Evolutionary conservation across 2,888 invertebrate species (phyloP).

Genomic region (Laothoe populi): DNA sequence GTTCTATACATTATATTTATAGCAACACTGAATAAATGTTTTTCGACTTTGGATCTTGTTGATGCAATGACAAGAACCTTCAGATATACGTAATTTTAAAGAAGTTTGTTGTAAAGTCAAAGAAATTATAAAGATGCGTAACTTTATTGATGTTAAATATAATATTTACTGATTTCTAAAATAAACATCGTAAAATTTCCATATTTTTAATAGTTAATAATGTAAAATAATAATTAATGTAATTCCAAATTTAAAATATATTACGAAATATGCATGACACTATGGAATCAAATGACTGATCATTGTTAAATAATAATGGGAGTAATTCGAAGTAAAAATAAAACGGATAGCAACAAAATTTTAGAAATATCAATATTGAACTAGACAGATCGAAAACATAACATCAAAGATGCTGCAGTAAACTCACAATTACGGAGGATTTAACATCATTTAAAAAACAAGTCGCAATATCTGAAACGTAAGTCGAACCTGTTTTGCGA

Average conservation of each 20-base stretch:
- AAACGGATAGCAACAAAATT: background rate
- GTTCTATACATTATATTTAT: background rate
- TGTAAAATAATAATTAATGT: no score
- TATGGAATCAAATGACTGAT: no score
- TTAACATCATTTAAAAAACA: constrained; percentile 23
- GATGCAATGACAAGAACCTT: constrained; percentile 23
- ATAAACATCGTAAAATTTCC: no score
- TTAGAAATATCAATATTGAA: background rate
- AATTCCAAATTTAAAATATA: background rate
- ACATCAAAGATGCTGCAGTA: background rate
- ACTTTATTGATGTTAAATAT: background rate
- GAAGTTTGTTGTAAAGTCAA: background rate
- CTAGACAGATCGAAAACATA: background rate
- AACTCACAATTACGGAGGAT: background rate
- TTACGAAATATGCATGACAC: background rate
- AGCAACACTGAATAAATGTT: constrained; percentile 31
- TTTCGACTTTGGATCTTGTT: constrained; percentile 33
- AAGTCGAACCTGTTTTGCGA: constrained; percentile 56
- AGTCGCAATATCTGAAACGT: constrained; percentile 9
- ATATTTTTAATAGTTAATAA: no score
- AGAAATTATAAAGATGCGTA: background rate
- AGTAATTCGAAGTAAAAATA: background rate
- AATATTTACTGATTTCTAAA: background rate
- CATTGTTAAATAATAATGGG: no score
- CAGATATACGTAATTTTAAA: background rate